Evolutionary conservation across 1,140 invertebrate species (phyloP).

Genomic region (Tenebrio molitor): DNA sequence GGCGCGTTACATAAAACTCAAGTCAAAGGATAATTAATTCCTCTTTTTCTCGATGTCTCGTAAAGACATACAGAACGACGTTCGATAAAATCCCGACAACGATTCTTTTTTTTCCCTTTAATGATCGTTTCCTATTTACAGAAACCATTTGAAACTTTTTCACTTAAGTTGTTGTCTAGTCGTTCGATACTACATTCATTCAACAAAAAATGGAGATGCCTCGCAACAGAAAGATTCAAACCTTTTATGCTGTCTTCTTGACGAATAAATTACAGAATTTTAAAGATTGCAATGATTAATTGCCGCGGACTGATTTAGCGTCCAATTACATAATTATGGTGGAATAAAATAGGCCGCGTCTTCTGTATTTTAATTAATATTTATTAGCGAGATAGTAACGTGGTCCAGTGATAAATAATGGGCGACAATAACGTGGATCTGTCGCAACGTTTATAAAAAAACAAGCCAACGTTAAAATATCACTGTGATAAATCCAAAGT

Average conservation of each 20-base stretch:
- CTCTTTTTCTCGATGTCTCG: not conserved
- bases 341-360: conserved; percentile 13
- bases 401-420: not conserved
- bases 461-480: conserved; percentile 11
- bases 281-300: not conserved
- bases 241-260: not conserved
- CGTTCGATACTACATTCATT: not conserved
- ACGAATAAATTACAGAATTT: no score
- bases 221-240: not conserved
- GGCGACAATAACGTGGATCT: not conserved
- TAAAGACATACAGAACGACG: not conserved
- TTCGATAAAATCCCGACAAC: conserved; percentile 4
- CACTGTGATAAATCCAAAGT: conserved; percentile 11
- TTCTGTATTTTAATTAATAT: conserved; percentile 37
- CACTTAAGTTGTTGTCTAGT: not conserved
- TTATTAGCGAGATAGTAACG: not conserved
- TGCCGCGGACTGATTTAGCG: not conserved
- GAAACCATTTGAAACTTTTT: conserved; percentile 11
- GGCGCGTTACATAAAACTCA: no score
- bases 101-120: conserved; percentile 10
- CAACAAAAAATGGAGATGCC: not conserved
- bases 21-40: no score
- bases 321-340: conserved; percentile 6
- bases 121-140: conserved; percentile 26
- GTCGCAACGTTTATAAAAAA: conserved; percentile 13